Conservation (phyloP, 2,113 vertebrate species). For the Lamprotornis superbus region DNA sequence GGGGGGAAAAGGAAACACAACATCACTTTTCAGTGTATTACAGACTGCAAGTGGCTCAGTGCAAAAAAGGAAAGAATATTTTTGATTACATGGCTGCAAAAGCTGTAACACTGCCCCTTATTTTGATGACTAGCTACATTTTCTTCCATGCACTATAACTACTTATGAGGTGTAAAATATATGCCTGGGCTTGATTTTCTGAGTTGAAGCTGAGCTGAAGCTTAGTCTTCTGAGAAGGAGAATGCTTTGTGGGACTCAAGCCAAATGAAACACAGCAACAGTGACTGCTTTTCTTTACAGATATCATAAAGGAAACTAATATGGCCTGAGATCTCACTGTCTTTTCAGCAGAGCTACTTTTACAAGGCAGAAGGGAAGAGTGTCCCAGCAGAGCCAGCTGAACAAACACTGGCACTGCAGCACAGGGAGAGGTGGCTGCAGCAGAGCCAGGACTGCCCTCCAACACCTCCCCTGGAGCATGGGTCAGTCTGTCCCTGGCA, state of each 20-base stretch:
- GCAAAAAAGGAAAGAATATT: background rate
- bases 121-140: background rate
- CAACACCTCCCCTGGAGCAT: rapidly evolving
- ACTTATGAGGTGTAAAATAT: background rate
- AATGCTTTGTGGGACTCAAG: background rate
- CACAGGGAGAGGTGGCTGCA: rapidly evolving
- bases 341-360: background rate
- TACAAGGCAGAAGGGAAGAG: background rate
- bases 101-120: background rate
- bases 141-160: background rate
- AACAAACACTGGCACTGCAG: rapidly evolving
- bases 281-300: background rate
- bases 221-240: background rate
- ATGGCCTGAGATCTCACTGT: background rate
- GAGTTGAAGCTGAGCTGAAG: background rate
- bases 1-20: background rate
- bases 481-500: background rate
- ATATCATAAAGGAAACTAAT: background rate
- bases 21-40: background rate
- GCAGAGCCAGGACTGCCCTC: background rate
- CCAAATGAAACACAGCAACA: background rate
- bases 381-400: background rate
- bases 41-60: background rate
- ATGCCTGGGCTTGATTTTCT: background rate
- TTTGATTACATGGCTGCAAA: background rate